A percentile compares a stretch with the other conserved stretches of the same genome.
phyloP scores from a whole-genome alignment of 2,888 invertebrate genomes.

The Agonum fuliginosum region DNA sequence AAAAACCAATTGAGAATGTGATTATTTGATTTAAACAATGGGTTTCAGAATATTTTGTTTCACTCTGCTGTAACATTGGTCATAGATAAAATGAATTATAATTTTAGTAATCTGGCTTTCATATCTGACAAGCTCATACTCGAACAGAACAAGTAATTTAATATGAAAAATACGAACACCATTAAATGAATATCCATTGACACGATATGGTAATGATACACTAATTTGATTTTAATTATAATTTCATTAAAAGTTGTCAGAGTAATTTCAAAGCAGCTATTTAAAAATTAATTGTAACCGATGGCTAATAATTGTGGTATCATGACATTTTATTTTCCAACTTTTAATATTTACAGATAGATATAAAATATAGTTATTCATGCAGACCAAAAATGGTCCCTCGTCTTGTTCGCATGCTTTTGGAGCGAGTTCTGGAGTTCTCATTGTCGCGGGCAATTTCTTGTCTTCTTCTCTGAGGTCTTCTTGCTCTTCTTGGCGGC shows the following conservation, averaged over 20 bases:
- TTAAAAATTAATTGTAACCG: neutral
- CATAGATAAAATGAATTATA: no score
- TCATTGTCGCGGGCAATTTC: neutral
- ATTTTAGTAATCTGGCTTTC: no score
- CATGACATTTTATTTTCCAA: no score
- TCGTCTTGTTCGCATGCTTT: neutral
- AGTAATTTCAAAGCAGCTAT: neutral
- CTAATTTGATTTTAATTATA: constrained; percentile 2
- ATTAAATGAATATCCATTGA: neutral
- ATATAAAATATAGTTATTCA: no score
- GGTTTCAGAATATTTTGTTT: no score
- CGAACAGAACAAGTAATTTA: neutral
- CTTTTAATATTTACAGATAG: no score
- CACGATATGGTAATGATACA: neutral
- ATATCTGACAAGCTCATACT: no score
- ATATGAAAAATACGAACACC: neutral
- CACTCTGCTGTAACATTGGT: no score
- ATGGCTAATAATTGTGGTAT: no score
- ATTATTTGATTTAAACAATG: no score
- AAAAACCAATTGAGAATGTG: no score
- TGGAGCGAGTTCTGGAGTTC: neutral
- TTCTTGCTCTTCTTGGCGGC: neutral
- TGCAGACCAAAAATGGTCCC: neutral
- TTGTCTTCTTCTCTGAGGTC: neutral
- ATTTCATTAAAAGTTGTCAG: neutral